These are phyloP conservation scores for Diglossa cyanea DNA, from an alignment of 2,797 vertebrate species.

Conservation along the genomic window DNA sequence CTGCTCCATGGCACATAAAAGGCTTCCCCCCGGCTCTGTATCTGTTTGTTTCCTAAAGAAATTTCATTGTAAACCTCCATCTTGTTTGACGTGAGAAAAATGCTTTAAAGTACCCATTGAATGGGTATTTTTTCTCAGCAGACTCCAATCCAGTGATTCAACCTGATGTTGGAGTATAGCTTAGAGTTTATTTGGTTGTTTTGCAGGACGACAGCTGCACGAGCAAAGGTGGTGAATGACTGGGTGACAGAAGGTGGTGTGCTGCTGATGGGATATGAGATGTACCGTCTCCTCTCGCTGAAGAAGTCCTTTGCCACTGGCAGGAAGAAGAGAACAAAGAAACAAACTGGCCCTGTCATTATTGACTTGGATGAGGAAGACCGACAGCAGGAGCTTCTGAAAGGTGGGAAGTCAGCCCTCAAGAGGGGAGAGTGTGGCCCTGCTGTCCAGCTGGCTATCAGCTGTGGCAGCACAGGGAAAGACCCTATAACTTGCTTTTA, in stretches of 20 bases:
- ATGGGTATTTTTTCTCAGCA: not conserved
- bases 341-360: constrained; percentile 91
- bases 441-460: not conserved
- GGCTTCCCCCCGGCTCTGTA: not conserved
- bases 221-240: constrained; percentile 94
- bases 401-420: constrained; percentile 76
- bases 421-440: not conserved
- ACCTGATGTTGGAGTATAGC: not conserved
- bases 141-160: not conserved
- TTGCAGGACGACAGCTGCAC: constrained; percentile 88
- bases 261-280: constrained; percentile 98
- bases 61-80: not conserved
- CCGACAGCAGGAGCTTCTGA: constrained; percentile 94
- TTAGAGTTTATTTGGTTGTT: not conserved
- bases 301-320: constrained; percentile 96
- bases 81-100: not conserved
- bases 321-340: constrained; percentile 96
- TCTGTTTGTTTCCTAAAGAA: not conserved
- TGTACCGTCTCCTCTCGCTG: constrained; percentile 97
- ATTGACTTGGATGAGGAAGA: constrained; percentile 99
- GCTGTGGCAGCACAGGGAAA: not conserved
- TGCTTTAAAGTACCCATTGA: not conserved
- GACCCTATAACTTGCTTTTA: not conserved
- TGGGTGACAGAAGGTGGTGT: constrained; percentile 94
- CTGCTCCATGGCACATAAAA: not conserved